Conservation (phyloP, 2,797 vertebrate genomes). For the Rhabdomys pumilio region DNA sequence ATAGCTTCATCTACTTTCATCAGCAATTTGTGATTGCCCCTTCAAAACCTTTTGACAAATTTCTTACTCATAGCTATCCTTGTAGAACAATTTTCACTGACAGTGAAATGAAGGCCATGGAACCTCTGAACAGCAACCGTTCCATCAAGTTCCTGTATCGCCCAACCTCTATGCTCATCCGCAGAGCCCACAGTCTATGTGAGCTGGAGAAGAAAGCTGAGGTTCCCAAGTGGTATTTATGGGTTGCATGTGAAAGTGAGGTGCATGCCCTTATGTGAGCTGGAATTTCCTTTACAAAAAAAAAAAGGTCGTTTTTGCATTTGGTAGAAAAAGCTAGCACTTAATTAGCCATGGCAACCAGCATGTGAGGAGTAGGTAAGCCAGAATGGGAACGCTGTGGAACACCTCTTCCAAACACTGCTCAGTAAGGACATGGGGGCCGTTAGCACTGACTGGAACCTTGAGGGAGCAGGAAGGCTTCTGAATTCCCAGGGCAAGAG, state of each 20-base stretch:
- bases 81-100: slow-evolving; percentile 64
- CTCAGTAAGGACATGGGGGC: neutral
- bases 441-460: neutral
- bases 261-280: neutral
- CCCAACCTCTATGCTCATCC: neutral
- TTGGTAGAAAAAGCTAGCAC: neutral
- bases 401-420: neutral
- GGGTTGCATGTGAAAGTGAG: slow-evolving; percentile 4
- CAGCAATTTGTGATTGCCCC: slow-evolving; percentile 73
- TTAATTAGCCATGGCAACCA: neutral
- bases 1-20: slow-evolving; percentile 82
- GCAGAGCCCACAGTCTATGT: neutral
- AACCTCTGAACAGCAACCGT: slow-evolving; percentile 25
- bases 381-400: neutral
- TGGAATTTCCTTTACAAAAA: neutral
- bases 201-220: slow-evolving; percentile 7
- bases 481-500: neutral
- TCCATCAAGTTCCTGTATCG: slow-evolving; percentile 44
- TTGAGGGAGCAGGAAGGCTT: neutral
- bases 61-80: slow-evolving; percentile 67
- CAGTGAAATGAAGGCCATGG: slow-evolving; percentile 44
- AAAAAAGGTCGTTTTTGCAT: neutral
- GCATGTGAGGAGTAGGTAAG: neutral
- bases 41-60: slow-evolving; percentile 77
- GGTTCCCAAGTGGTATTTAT: slow-evolving; percentile 54